phyloP scores from a whole-genome alignment of 2,797 vertebrate genomes.

The Alcedo quadribrachys region DNA sequence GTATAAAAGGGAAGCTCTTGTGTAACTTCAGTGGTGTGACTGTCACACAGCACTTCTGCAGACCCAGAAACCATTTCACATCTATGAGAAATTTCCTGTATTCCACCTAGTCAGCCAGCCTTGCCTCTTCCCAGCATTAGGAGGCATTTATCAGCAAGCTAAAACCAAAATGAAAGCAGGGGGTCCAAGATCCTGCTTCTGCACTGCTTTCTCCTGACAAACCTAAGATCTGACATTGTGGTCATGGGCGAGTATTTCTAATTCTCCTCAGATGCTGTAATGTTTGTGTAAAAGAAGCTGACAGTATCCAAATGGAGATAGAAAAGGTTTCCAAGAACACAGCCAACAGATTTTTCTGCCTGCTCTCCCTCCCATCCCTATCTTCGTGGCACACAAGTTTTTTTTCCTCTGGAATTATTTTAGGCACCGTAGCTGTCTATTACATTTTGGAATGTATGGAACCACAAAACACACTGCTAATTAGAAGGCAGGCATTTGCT shows the following conservation, averaged over 20 bases:
- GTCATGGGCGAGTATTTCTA: constrained; percentile 57
- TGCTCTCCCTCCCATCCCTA: background rate
- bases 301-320: constrained; percentile 50
- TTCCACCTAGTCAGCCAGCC: constrained; percentile 6
- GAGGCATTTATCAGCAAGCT: background rate
- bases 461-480: constrained; percentile 55
- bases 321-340: constrained; percentile 60
- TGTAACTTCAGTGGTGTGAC: background rate
- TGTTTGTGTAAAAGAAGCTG: constrained; percentile 61
- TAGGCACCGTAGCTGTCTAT: background rate
- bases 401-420: constrained; percentile 37
- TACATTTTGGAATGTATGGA: constrained; percentile 39
- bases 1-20: background rate
- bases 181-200: background rate
- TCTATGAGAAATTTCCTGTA: constrained; percentile 10
- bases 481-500: constrained; percentile 55
- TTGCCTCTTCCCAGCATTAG: constrained; percentile 6
- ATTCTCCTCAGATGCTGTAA: constrained; percentile 65
- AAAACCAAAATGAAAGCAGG: constrained; percentile 27
- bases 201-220: constrained; percentile 51
- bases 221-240: constrained; percentile 43
- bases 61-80: background rate
- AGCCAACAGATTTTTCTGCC: constrained; percentile 29
- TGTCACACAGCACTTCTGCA: background rate
- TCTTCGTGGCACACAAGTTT: background rate